A percentile compares a stretch with the other conserved stretches of the same genome.
phyloP scores from a whole-genome alignment of 2,888 invertebrate species.

The Lasius fuliginosus region DNA sequence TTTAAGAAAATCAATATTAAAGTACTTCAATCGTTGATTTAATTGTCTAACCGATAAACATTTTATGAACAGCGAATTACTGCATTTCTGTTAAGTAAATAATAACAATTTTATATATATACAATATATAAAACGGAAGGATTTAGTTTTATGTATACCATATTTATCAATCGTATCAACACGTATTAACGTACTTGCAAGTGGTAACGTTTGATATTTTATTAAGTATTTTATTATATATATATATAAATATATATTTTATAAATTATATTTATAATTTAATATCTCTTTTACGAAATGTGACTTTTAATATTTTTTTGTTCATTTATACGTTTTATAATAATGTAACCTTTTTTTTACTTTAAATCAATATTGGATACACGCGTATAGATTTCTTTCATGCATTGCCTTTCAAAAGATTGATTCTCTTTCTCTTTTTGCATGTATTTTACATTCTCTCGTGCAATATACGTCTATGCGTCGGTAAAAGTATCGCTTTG shows the following conservation, averaged over 20 bases:
- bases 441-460: neutral
- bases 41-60: neutral
- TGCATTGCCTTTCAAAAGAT: neutral
- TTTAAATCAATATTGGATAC: conserved; percentile 2
- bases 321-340: neutral
- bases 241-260: neutral
- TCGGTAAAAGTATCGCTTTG: conserved; percentile 1
- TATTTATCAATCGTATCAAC: neutral
- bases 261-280: neutral
- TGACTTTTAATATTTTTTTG: neutral
- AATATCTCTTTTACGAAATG: neutral
- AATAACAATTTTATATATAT: neutral
- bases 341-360: neutral
- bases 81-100: no score
- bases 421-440: neutral
- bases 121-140: neutral
- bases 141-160: no score
- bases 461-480: neutral
- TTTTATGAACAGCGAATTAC: neutral
- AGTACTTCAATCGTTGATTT: neutral
- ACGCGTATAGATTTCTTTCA: neutral
- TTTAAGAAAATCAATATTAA: neutral
- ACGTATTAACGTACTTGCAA: neutral
- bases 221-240: neutral
- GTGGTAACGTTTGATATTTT: neutral